These are phyloP conservation scores for Campoplex nolae DNA, from an alignment of 2,888 invertebrate genomes.

Conservation along the genomic window DNA sequence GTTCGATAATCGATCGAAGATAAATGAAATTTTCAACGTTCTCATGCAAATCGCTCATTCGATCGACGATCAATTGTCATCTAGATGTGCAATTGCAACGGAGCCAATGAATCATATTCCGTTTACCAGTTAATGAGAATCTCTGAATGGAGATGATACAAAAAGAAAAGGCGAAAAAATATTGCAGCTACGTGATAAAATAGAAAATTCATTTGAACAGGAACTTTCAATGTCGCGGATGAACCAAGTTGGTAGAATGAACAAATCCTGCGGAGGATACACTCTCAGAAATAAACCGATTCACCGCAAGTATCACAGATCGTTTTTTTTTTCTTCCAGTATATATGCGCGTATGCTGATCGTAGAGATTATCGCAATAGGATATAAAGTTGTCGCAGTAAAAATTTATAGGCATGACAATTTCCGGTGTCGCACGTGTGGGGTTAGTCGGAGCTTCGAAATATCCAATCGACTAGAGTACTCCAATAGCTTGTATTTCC, in stretches of 20 bases:
- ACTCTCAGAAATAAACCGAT: not conserved
- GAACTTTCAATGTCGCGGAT: not conserved
- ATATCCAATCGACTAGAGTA: slow-evolving; percentile 63
- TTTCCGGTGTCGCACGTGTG: slow-evolving; percentile 63
- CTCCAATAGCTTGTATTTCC: not conserved
- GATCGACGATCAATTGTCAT: slow-evolving; percentile 7
- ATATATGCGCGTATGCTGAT: not conserved
- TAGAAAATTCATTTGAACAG: not conserved
- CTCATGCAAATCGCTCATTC: slow-evolving; percentile 15
- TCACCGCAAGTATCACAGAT: not conserved
- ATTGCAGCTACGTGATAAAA: not conserved
- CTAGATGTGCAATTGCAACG: slow-evolving; percentile 45
- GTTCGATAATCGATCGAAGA: not conserved
- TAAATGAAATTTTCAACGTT: not conserved
- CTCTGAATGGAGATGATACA: not conserved
- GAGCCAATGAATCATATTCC: slow-evolving; percentile 66
- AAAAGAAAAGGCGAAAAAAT: not conserved
- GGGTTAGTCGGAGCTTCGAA: slow-evolving; percentile 51
- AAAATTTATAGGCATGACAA: slow-evolving; percentile 36
- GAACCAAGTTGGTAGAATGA: not conserved
- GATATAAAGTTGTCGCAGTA: slow-evolving; percentile 44
- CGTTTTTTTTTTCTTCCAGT: not conserved
- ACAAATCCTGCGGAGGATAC: not conserved
- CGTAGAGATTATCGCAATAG: slow-evolving; percentile 40
- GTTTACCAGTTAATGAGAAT: slow-evolving; percentile 41